These are phyloP conservation scores for Sanderia malayensis DNA, from an alignment of 30 jellyfish, hydroid and myxozoan species.

Conservation along the genomic window DNA sequence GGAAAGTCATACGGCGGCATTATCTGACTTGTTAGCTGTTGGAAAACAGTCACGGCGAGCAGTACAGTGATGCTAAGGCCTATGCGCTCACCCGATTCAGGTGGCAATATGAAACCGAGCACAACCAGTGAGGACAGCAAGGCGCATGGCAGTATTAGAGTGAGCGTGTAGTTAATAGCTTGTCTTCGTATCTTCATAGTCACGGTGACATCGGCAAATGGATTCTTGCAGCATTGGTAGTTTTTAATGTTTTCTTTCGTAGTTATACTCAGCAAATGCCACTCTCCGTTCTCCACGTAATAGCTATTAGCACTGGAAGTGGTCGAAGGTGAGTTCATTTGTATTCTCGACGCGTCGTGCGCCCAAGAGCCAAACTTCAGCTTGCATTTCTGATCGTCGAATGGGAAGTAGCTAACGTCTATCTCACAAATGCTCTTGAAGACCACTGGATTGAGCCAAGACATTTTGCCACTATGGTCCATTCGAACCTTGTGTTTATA, in stretches of 20 bases:
- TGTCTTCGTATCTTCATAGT: constrained; percentile 53
- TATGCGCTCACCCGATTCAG: constrained; percentile 79
- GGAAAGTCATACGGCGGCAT: constrained; percentile 88
- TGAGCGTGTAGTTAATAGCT: constrained; percentile 57
- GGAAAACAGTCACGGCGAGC: constrained; percentile 80
- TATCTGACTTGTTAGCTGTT: constrained; percentile 71
- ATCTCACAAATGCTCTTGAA: constrained; percentile 66
- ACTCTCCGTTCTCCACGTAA: constrained; percentile 71
- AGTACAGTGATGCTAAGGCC: constrained; percentile 70
- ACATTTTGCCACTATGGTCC: constrained; percentile 22
- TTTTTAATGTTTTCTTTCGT: constrained; percentile 41
- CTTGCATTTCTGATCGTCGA: constrained; percentile 73
- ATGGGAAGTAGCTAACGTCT: constrained; percentile 79
- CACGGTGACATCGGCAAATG: constrained; percentile 69
- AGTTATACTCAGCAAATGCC: constrained; percentile 51
- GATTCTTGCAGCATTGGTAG: constrained; percentile 70
- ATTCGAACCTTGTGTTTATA: constrained; percentile 61
- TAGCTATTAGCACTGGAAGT: constrained; percentile 36
- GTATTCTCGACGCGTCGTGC: constrained; percentile 56
- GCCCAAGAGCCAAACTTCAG: constrained; percentile 88
- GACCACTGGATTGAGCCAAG: constrained; percentile 70
- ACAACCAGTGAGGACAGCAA: constrained; percentile 63
- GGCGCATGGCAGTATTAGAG: constrained; percentile 75
- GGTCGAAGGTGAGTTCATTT: constrained; percentile 17
- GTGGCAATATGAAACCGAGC: constrained; percentile 75